These are phyloP conservation scores for Myiopsitta monachus DNA, from an alignment of 2,113 vertebrate species.

Conservation along the genomic window DNA sequence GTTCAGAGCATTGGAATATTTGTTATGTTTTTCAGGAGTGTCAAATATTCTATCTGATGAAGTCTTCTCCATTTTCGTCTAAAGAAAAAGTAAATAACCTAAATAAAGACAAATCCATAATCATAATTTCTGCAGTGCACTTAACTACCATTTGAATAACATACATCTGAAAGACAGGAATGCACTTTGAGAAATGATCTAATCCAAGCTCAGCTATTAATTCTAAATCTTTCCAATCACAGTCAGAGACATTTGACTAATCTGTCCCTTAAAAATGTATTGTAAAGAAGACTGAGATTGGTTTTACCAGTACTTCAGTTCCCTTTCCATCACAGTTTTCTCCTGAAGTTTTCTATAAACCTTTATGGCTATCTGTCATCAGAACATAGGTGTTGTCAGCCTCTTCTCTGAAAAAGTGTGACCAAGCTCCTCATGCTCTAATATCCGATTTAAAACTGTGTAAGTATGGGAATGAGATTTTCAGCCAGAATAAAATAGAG, in stretches of 20 bases:
- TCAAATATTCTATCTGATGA: not conserved
- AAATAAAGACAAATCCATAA: not conserved
- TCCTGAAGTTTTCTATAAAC: not conserved
- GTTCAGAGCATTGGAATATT: not conserved
- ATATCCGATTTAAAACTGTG: not conserved
- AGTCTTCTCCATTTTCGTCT: not conserved
- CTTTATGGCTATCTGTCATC: not conserved
- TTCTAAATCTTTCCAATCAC: not conserved
- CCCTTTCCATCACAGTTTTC: not conserved
- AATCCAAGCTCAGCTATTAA: not conserved
- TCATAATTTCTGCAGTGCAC: not conserved
- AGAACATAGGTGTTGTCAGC: not conserved
- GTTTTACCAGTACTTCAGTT: not conserved
- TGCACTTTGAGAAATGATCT: not conserved
- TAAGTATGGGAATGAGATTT: conserved; percentile 10
- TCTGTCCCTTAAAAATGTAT: not conserved
- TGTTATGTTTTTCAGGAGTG: not conserved
- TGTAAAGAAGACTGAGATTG: not conserved
- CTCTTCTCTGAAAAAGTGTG: not conserved
- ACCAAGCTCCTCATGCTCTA: not conserved
- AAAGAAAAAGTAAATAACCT: not conserved
- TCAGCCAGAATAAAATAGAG: not conserved
- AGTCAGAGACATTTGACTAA: not conserved
- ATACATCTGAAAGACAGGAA: not conserved
- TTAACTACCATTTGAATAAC: not conserved